These are phyloP conservation scores for Lontra canadensis DNA, from an alignment of 2,113 vertebrate species.

Conservation along the genomic window DNA sequence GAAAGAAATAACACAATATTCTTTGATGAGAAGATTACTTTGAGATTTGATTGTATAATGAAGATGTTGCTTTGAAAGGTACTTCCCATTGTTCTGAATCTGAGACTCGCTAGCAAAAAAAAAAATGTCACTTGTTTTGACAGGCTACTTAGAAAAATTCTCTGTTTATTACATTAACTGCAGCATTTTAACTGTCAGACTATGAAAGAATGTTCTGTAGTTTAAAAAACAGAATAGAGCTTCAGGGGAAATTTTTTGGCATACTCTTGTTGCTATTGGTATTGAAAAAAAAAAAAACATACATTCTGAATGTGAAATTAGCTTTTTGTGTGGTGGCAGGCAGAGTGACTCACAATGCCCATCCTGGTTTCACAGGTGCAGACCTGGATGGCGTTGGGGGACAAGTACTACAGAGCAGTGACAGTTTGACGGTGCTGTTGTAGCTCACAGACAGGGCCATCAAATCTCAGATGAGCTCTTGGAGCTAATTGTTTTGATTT, in stretches of 20 bases:
- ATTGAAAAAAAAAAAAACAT: conserved; percentile 75
- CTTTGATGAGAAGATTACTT: conserved; percentile 90
- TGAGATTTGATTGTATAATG: conserved; percentile 89
- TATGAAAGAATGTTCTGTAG: conserved; percentile 89
- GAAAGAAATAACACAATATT: conserved; percentile 88
- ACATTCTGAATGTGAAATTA: conserved; percentile 85
- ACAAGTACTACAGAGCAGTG: conserved; percentile 67
- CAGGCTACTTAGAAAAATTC: conserved; percentile 87
- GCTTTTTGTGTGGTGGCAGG: conserved; percentile 83
- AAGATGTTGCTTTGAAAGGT: conserved; percentile 89
- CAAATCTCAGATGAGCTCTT: conserved; percentile 54
- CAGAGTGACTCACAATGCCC: conserved; percentile 79
- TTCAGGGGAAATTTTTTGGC: conserved; percentile 84
- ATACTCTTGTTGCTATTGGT: conserved; percentile 86
- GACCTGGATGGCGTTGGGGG: conserved; percentile 73
- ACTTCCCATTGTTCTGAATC: conserved; percentile 88
- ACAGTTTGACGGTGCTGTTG: conserved; percentile 70
- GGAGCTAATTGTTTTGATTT: conserved; percentile 71
- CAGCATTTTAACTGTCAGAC: conserved; percentile 90
- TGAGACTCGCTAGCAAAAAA: conserved; percentile 87
- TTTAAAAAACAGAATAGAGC: conserved; percentile 89
- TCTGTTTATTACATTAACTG: conserved; percentile 91
- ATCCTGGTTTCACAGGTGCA: conserved; percentile 76
- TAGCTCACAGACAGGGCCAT: conserved; percentile 57
- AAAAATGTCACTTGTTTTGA: conserved; percentile 90